Evolutionary conservation across 2,888 invertebrate genomes (phyloP).

Genomic region (Pristionchus maxplancki): DNA sequence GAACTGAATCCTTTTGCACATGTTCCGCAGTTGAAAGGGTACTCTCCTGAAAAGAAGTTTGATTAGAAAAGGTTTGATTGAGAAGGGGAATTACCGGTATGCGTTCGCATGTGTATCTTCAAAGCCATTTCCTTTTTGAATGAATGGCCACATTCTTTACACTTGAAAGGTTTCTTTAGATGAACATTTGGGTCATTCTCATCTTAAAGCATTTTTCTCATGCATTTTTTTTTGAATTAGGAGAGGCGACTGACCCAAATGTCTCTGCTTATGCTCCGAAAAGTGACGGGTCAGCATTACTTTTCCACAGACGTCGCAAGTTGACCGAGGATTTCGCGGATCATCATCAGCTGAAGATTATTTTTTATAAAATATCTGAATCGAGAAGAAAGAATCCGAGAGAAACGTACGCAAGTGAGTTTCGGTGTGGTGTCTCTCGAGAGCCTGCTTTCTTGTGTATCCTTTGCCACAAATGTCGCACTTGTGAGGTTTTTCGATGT

Average conservation of each 20-base stretch:
- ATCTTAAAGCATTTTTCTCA: not conserved
- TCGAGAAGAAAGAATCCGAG: no score
- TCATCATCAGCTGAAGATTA: not conserved
- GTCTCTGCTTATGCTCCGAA: not conserved
- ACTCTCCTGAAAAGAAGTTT: not conserved
- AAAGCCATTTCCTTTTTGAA: not conserved
- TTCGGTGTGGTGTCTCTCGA: no score
- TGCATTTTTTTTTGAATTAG: not conserved
- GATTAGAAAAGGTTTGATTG: no score
- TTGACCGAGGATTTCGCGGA: not conserved
- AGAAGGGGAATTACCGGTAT: no score
- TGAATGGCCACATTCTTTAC: not conserved
- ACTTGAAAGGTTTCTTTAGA: not conserved
- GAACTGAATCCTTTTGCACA: not conserved
- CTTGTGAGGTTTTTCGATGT: not conserved
- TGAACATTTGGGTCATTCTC: not conserved
- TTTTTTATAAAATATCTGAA: no score
- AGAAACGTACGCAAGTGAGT: no score
- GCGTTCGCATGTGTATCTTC: no score
- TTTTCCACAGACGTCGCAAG: not conserved
- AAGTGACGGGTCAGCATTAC: no score
- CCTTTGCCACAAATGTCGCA: no score
- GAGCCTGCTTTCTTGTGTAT: no score
- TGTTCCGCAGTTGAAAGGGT: not conserved
- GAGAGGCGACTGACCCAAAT: not conserved